Base-by-base conservation (phyloP, 2,797 vertebrate genomes). In the Lacerta bilineata region DNA sequence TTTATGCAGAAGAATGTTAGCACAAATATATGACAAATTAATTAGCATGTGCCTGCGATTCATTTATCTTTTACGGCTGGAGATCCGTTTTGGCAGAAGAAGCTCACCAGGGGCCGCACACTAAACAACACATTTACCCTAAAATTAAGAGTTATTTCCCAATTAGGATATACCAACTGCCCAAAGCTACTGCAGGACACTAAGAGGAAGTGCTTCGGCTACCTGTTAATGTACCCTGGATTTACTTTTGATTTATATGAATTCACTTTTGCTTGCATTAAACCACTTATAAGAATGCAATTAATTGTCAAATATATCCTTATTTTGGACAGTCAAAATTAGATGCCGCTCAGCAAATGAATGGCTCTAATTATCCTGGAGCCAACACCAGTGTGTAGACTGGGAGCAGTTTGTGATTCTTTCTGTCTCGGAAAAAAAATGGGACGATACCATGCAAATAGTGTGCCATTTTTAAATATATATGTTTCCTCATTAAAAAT, bases 91-190 rank as follows among this genome's bases (percentile, higher is more conserved):
- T 55, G 50, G 69, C 50, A 90, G 68, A 50, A 11, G 88, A 80
- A 50, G 80, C n/a, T 76, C 85, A 93, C 84, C 39, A 88, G 76
- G 76, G 2, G 64, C 84, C 92, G 69, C 77, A 43, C 0, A 89
- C 83, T 93, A 93, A 92, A 90, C 81, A 92, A 89, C 27, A 86
- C 8, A 84, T 64, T 85, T 90, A 81, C 39, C 46, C 92, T 79
- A 89, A 93, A 91, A 90, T 86, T 72, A 80, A 71, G 83, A 94
- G 88, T 93, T 95, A 91, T 93, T 95, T 94, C 91, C 92, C 93
- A 91, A 93, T 96, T 96, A 95, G 93, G 94, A 96, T 96, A 92
- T 87, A 94, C 95, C 86, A 96, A 85, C 72, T 61, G 33, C 71
- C 94, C 87, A 88, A 87, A 93, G 94, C 85, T 89, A 86, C 85